A percentile compares a stretch with the other conserved stretches of the same genome.
These are phyloP conservation scores for Podarcis siculus DNA, from an alignment of 2,797 vertebrate species.

Conservation along the genomic window DNA sequence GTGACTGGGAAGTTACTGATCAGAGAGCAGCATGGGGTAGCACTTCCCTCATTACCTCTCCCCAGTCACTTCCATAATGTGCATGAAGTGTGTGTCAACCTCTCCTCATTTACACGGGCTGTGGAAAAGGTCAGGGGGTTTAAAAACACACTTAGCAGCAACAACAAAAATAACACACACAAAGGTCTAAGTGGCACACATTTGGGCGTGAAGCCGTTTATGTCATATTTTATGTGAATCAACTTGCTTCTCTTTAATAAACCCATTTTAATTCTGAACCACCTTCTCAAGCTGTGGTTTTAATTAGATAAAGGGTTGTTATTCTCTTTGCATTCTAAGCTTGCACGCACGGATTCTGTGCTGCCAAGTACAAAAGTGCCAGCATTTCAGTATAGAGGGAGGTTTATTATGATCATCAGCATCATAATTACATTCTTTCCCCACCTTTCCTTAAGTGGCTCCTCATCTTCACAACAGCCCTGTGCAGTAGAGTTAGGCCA, in stretches of 20 bases:
- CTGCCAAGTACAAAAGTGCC: fast-evolving
- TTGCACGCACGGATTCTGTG: neutral
- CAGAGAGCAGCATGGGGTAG: neutral
- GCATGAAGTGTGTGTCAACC: neutral
- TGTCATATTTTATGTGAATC: neutral
- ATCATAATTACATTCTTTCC: too few species aligned
- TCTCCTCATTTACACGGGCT: neutral
- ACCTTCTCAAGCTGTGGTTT: neutral
- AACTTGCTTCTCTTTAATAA: neutral
- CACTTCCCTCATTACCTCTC: neutral
- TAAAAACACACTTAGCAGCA: neutral
- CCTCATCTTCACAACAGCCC: too few species aligned
- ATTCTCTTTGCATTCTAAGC: neutral
- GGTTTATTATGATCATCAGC: too few species aligned
- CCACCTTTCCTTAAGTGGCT: too few species aligned
- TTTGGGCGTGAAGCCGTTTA: neutral
- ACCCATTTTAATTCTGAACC: neutral
- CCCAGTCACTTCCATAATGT: neutral
- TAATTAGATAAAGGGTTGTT: conserved; percentile 43
- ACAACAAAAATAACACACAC: neutral
- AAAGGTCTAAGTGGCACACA: neutral
- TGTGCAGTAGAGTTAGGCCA: too few species aligned
- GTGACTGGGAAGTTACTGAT: conserved; percentile 4
- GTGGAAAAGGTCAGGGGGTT: neutral
- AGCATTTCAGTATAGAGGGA: neutral